A percentile compares a stretch with the other conserved stretches of the same genome.
These are phyloP conservation scores for Drosophila guanche DNA, from an alignment of 1,140 invertebrate species.

Conservation along the genomic window DNA sequence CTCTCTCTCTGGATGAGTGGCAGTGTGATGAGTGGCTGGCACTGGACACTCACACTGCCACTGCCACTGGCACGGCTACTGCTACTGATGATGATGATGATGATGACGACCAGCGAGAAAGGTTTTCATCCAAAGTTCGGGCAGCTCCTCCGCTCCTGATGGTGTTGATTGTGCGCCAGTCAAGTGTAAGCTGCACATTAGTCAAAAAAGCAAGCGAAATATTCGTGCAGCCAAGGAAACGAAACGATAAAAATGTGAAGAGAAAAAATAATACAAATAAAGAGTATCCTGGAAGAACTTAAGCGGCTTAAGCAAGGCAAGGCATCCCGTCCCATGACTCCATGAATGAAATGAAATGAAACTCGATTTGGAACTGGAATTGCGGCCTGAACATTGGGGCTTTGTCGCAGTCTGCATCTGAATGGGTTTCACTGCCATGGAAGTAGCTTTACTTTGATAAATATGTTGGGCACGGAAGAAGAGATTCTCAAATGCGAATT, in stretches of 20 bases:
- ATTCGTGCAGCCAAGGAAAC: slow-evolving; percentile 18
- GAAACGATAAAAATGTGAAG: slow-evolving; percentile 9
- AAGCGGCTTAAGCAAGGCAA: slow-evolving; percentile 62
- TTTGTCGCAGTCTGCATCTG: background rate
- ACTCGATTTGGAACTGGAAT: slow-evolving; percentile 72
- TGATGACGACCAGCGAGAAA: slow-evolving; percentile 20
- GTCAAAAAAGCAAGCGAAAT: slow-evolving; percentile 58
- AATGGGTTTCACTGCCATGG: background rate
- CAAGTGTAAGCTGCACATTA: slow-evolving; percentile 81
- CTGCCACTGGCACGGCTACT: slow-evolving; percentile 9
- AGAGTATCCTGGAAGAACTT: slow-evolving; percentile 52
- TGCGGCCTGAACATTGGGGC: slow-evolving; percentile 56
- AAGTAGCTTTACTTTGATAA: too few relatives aligned
- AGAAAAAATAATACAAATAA: slow-evolving; percentile 15
- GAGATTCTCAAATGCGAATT: too few relatives aligned
- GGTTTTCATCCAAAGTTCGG: background rate
- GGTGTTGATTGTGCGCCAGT: slow-evolving; percentile 81
- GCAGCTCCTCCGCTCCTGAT: slow-evolving; percentile 48
- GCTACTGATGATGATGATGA: slow-evolving; percentile 35
- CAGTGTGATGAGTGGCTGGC: slow-evolving; percentile 58
- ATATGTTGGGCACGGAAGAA: too few relatives aligned
- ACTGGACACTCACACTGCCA: slow-evolving; percentile 5
- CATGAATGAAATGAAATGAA: slow-evolving; percentile 73
- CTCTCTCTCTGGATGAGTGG: slow-evolving; percentile 18
- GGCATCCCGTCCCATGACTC: slow-evolving; percentile 3